A percentile compares a stretch with the other conserved stretches of the same genome.
Conservation (phyloP, 2,797 vertebrate species). For the Sciurus carolinensis region DNA sequence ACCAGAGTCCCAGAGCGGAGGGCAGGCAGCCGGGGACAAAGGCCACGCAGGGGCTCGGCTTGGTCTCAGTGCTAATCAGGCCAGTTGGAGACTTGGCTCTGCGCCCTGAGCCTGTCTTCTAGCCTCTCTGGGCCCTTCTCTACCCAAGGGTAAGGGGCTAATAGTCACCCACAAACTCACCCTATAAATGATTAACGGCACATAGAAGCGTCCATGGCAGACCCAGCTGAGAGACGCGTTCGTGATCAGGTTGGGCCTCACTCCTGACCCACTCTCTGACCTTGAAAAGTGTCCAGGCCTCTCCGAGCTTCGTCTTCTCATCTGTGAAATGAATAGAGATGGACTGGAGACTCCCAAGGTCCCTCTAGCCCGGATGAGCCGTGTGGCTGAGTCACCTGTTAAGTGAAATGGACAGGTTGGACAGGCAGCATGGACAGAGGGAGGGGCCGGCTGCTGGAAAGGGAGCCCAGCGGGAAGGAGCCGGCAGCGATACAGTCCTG, state of each 20-base stretch:
- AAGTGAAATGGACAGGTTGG: background rate
- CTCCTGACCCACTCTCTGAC: background rate
- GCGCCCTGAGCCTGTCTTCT: background rate
- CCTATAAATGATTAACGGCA: background rate
- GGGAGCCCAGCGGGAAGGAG: background rate
- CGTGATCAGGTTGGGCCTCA: background rate
- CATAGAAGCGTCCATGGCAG: background rate
- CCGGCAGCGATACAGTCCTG: constrained; percentile 78
- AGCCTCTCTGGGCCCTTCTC: background rate
- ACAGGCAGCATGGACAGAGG: background rate
- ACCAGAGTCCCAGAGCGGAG: background rate
- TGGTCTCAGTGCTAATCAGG: background rate
- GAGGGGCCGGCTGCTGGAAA: background rate
- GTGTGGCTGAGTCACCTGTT: background rate
- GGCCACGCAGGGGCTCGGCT: background rate
- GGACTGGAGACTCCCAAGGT: background rate
- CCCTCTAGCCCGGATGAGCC: background rate
- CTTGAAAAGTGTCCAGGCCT: background rate
- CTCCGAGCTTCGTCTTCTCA: background rate
- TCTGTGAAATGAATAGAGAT: background rate
- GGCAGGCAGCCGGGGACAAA: background rate
- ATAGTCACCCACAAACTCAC: too few species aligned
- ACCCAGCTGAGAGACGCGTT: background rate
- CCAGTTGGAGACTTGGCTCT: background rate
- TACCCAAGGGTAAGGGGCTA: background rate